Percentiles rank a stretch among this genome's conserved stretches.
phyloP scores from a whole-genome alignment of 2,888 invertebrate genomes.

The Acrobasis repandana region DNA sequence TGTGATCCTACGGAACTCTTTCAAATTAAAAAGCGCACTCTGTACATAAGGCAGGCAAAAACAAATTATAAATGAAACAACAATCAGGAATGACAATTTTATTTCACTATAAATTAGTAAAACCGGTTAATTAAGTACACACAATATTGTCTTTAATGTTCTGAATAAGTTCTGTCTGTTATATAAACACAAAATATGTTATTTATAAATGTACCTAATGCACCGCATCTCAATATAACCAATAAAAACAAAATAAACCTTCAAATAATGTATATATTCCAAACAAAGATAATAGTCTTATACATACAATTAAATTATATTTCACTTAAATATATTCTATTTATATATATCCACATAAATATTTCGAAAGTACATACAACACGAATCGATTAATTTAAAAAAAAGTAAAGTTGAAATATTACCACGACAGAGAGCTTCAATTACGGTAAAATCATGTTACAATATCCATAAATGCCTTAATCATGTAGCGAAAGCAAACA shows the following conservation, averaged over 20 bases:
- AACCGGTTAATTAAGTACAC: slow-evolving; percentile 10
- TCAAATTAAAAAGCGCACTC: too few relatives aligned
- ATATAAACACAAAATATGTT: not conserved
- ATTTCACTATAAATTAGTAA: slow-evolving; percentile 13
- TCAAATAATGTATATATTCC: slow-evolving; percentile 13
- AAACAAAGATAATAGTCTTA: not conserved
- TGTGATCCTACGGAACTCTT: too few relatives aligned
- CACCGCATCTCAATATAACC: slow-evolving; percentile 3
- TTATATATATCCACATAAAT: slow-evolving; percentile 1
- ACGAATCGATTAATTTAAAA: too few relatives aligned
- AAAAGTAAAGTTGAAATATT: not conserved
- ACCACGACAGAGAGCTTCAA: not conserved
- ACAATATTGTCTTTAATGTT: slow-evolving; percentile 9
- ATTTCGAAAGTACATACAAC: too few relatives aligned
- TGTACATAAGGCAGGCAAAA: not conserved
- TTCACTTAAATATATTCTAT: too few relatives aligned
- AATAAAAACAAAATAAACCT: slow-evolving; percentile 29
- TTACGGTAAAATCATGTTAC: slow-evolving; percentile 9
- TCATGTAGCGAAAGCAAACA: not conserved
- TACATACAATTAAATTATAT: too few relatives aligned
- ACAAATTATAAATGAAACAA: slow-evolving; percentile 7
- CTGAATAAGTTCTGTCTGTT: not conserved
- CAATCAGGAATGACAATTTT: slow-evolving; percentile 20
- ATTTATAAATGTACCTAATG: slow-evolving; percentile 2
- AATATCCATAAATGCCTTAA: slow-evolving; percentile 14